Base-by-base conservation (phyloP, 2,888 invertebrate species). In the Heterodera filipjevi region DNA sequence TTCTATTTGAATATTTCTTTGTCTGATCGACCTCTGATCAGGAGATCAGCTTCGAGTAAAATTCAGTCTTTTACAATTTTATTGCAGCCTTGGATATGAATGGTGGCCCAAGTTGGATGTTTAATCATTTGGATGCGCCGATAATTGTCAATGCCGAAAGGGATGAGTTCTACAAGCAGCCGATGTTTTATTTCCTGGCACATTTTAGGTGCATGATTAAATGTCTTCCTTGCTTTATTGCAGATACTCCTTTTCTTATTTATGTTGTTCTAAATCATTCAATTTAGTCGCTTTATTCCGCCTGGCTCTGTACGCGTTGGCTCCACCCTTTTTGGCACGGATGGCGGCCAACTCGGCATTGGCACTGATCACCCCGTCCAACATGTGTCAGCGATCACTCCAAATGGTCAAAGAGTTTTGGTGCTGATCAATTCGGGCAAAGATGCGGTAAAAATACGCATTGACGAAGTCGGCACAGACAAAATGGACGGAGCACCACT, bases 121-220 rank as follows among this genome's bases (percentile, higher is more conserved):
- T 94, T 93, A 95, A 95, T 90, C 92, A 91, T 85, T 94, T 95
- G 0, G 95, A 96, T 90, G 92, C 95, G 0, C 93, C 95, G 0
- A 93, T 95, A 75, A 91, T 93, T 78, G 92, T 93, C 0, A 92
- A 93, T 82, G 86, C 90, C 3, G 89, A 89, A 0, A 88, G 86
- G 0, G 92, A 93, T 81, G 94, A 94, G 89, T 94, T 95, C 89
- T 94, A 94, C 88, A 95, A 95, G 86, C 94, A 95, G 86, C 95
- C 95, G 0, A 93, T 94, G 92, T 95, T 92, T 89, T 96, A 95
- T 89, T 93, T 93, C 0, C 90, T 95, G 89, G 94, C 93, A 0
- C 95, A 96, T 89, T 91, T 92, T 84, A 91, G 91, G 78, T 78
- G n/a, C 10, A 3, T 22, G n/a, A n/a, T n/a, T n/a, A n/a, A n/a